Conservation (phyloP, 2,113 vertebrate genomes). For the Engystomops pustulosus region DNA sequence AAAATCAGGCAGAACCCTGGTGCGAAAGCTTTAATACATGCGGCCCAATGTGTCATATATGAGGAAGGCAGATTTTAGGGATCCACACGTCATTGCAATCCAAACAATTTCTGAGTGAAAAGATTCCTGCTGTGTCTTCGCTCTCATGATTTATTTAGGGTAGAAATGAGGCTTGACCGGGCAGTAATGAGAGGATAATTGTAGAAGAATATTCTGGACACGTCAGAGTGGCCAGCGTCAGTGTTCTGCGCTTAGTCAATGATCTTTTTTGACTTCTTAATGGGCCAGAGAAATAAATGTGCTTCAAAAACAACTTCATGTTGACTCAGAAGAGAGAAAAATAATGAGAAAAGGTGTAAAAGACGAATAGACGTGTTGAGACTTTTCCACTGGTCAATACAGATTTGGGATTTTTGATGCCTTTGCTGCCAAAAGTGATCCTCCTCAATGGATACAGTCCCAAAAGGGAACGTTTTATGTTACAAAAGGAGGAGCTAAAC, state of each 20-base stretch:
- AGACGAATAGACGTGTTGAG: neutral
- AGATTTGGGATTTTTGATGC: neutral
- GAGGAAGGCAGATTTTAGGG: no score
- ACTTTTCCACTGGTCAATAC: neutral
- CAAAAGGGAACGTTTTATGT: no score
- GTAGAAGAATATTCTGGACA: neutral
- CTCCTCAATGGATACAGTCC: no score
- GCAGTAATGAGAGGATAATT: neutral
- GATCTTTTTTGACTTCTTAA: neutral
- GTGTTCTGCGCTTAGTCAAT: neutral
- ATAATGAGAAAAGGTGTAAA: neutral
- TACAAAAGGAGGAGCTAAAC: no score
- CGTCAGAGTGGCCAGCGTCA: neutral
- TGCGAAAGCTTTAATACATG: no score
- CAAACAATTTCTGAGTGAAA: neutral
- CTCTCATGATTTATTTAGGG: neutral
- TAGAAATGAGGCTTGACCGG: neutral
- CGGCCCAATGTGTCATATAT: no score
- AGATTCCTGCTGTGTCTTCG: neutral
- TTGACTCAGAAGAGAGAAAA: neutral
- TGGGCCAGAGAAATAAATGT: neutral
- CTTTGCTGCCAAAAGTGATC: neutral
- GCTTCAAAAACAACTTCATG: slow-evolving; percentile 1
- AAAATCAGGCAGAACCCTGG: no score
- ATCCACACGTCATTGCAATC: neutral